Evolutionary conservation across 30 jellyfish, hydroid and myxozoan genomes (phyloP), one percentile per base, ranked within the genome.

Genomic region (Aurelia sp.): DNA sequence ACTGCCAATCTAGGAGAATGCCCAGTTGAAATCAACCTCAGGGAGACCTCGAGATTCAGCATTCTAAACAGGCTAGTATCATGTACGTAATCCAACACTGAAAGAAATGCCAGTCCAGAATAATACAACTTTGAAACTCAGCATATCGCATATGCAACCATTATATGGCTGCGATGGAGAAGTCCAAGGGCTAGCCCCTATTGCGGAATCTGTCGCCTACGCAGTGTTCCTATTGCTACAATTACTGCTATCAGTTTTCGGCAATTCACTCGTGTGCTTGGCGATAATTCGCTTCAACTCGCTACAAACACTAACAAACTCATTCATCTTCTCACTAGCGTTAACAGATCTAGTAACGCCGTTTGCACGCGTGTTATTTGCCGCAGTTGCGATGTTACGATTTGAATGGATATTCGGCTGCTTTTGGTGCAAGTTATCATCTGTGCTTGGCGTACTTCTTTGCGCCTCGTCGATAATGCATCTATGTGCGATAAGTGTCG

Each of bases 121-220:
- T 13, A 59, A 59, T 30, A 59, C 33, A 18, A 18, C 69, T 21
- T 13, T 59, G 4, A 59, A 58, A 6, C 6, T 59, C 23, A 59
- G 12, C 69, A 21, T 13, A 11, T 4, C 69, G 16, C 11, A 6
- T 18, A 6, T 21, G 50, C 50, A 37, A 59, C 69, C 69, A 6
- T 13, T 91, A n/a, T 69, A 85, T 62, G 98, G 98, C 60, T 92
- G 98, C 82, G 90, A 79, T 41, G 98, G 98, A 13, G 92, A 66
- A 86, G 84, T 86, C 44, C 53, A 62, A 40, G 82, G 92, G 50
- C 63, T 66, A 0, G 74, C 80, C 18, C 82, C 96, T 22, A 55
- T 37, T 3, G 79, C 35, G 11, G 95, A 86, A 44, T 85, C 96
- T 9, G 30, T 57, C 22, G 70, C 82, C 3, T 73, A 79, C 74